These are phyloP conservation scores for Brachypterus glaber DNA, from an alignment of 2,888 invertebrate species.

Conservation along the genomic window DNA sequence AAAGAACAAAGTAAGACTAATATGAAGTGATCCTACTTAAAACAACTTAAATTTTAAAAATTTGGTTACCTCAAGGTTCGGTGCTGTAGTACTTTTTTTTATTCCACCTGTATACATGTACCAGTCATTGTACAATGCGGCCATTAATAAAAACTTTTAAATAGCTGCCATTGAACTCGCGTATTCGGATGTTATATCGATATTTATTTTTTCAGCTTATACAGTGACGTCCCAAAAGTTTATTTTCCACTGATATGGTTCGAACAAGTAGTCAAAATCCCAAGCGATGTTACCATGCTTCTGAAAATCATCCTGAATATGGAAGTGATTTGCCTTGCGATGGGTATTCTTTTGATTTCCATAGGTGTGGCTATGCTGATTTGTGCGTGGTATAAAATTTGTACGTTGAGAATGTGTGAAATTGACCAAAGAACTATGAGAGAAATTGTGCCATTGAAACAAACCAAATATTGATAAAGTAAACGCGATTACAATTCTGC, in stretches of 20 bases:
- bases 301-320: conserved; percentile 46
- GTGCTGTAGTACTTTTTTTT: too few relatives aligned
- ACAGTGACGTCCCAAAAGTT: conserved; percentile 54
- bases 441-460: conserved; percentile 22
- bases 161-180: too few relatives aligned
- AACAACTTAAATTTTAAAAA: too few relatives aligned
- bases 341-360: conserved; percentile 22
- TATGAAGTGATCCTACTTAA: too few relatives aligned
- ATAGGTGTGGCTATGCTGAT: conserved; percentile 15
- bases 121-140: too few relatives aligned
- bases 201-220: conserved; percentile 54
- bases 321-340: conserved; percentile 33
- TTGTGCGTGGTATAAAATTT: conserved; percentile 21
- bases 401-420: conserved; percentile 18
- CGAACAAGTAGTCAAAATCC: conserved; percentile 55
- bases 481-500: too few relatives aligned
- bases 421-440: conserved; percentile 10
- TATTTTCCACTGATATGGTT: conserved; percentile 75
- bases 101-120: too few relatives aligned
- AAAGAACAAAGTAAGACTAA: too few relatives aligned
- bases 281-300: conserved; percentile 47
- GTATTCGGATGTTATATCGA: too few relatives aligned
- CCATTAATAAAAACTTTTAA: too few relatives aligned
- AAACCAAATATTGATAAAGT: too few relatives aligned
- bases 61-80: too few relatives aligned